These are phyloP conservation scores for Lissocephala sabroskyi DNA, from an alignment of 2,888 invertebrate species.

Conservation along the genomic window DNA sequence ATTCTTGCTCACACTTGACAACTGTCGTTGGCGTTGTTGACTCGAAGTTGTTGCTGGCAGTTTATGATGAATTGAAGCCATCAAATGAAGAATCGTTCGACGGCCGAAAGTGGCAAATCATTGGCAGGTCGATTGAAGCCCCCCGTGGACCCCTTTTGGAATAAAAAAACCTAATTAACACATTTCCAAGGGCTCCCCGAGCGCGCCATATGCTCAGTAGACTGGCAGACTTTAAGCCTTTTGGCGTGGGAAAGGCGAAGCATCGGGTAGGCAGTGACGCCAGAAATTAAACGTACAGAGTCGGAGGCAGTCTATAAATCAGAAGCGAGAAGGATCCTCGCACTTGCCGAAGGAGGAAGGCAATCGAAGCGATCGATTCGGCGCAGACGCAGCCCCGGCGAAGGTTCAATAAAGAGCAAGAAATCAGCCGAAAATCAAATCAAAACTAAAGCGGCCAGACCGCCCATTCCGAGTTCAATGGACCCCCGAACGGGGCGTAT, in stretches of 20 bases:
- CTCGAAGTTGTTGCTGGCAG: not conserved
- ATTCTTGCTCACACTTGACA: too few species aligned
- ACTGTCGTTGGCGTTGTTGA: too few species aligned
- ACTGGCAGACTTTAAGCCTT: constrained; percentile 20
- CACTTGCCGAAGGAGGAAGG: constrained; percentile 48
- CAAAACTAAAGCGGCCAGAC: constrained; percentile 54
- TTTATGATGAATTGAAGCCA: constrained; percentile 20
- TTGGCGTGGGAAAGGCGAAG: constrained; percentile 59
- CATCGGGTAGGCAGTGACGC: constrained; percentile 59
- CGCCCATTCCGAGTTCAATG: constrained; percentile 50
- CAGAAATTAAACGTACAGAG: constrained; percentile 44
- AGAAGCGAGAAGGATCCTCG: constrained; percentile 38
- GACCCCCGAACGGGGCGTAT: constrained; percentile 62
- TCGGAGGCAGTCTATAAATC: constrained; percentile 47
- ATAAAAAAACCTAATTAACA: constrained; percentile 46
- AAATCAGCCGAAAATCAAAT: constrained; percentile 31
- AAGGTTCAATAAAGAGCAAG: constrained; percentile 13
- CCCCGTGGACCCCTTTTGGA: not conserved
- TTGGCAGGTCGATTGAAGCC: constrained; percentile 22
- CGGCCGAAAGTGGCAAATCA: constrained; percentile 30
- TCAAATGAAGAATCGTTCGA: too few species aligned
- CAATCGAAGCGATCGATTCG: constrained; percentile 32
- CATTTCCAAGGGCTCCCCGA: constrained; percentile 34
- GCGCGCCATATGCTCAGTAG: constrained; percentile 53
- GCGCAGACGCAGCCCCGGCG: too few species aligned